Conservation (phyloP, 2,797 vertebrate genomes). For the Scolopax rusticola region DNA sequence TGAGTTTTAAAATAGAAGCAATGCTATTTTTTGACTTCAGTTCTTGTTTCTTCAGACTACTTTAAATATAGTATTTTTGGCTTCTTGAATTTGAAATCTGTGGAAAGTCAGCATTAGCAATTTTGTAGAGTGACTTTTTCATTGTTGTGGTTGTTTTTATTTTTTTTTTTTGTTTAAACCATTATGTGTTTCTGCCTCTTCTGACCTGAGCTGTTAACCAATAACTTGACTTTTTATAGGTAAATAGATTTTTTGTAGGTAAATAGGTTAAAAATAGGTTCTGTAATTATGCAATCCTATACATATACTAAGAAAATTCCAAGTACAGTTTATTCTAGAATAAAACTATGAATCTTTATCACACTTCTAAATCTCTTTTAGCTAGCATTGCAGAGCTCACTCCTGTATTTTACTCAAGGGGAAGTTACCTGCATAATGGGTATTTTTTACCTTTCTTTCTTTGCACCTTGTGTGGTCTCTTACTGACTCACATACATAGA, state of each 20-base stretch:
- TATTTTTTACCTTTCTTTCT: neutral
- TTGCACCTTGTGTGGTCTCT: neutral
- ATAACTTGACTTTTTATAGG: neutral
- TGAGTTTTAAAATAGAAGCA: constrained; percentile 8
- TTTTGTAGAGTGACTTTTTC: neutral
- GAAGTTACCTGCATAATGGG: neutral
- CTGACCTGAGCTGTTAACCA: neutral
- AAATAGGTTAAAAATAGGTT: neutral
- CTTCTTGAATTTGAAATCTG: neutral
- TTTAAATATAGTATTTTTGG: neutral
- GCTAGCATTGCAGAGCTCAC: neutral
- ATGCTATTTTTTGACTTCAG: neutral
- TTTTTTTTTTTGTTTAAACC: neutral
- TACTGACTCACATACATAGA: neutral
- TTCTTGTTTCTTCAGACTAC: neutral
- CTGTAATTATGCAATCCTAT: neutral
- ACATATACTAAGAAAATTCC: neutral
- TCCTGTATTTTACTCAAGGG: neutral
- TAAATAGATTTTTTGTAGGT: neutral
- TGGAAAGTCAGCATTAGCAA: neutral
- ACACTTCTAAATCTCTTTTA: neutral
- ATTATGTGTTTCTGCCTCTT: neutral
- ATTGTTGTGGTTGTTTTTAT: too few species aligned
- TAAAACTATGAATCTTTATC: neutral
- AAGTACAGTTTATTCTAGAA: neutral